Base-by-base conservation (phyloP, 2,113 vertebrate species). In the Pelusios castaneus region DNA sequence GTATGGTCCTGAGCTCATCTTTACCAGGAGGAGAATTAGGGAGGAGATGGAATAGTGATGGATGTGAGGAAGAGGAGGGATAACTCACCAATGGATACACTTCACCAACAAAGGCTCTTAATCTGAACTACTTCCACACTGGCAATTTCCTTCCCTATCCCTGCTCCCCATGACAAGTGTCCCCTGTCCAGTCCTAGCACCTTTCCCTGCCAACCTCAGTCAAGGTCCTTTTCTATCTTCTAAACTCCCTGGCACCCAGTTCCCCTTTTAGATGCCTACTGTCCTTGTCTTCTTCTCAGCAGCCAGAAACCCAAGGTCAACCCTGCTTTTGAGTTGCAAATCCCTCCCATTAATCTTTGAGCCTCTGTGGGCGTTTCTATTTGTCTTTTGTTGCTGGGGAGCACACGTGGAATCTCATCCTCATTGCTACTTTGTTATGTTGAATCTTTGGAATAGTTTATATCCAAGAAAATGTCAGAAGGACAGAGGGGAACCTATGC, bases 101-200 rank as follows among this genome's bases (percentile, higher is more conserved):
- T n/a, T 73, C 11, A 5, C 70, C 38, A 21, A 38, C 38, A 73
- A 24, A 3, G 9, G 80, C 84, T 41, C 38, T 19, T 10, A 21
- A 17, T 16, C 1, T 0, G 45, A 7, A 1, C 76, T 1, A 0
- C 17, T 17, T 27, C 45, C 27, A 29, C 4, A 24, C 1, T 0
- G n/a, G 43, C 3, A 10, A 0, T 1, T 70, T 29, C 19, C 27
- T 51, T 63, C 21, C 45, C 16, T n/a, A 17, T n/a, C 21, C 45
- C 13, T 41, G 14, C 34, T 43, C 70, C 41, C 21, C 7, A 5
- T 22, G 70, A 75, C 12, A 75, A 75, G 70, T 75, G 24, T 38
- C 38, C 56, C 24, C 38, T 73, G 11, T 43, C 22, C 10, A 5
- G 24, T 43, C 41, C 70, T 25, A 27, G 10, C 70, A 75, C 19